These are phyloP conservation scores for Perodicticus potto DNA, from an alignment of 2,797 vertebrate species.

Conservation along the genomic window DNA sequence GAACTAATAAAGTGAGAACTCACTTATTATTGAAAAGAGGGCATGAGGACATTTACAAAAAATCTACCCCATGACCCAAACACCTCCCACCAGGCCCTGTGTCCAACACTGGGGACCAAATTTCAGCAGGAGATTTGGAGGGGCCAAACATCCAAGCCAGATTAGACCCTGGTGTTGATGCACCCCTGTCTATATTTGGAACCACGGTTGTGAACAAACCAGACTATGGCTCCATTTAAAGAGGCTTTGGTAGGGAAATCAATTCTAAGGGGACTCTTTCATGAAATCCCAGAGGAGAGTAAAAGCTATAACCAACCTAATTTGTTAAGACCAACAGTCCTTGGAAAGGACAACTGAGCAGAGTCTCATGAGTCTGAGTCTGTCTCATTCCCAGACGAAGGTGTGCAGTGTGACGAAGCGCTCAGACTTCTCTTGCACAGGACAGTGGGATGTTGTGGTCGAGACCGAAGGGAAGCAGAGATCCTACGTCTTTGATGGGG, in stretches of 20 bases:
- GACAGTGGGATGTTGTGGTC: slow-evolving; percentile 90
- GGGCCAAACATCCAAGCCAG: background rate
- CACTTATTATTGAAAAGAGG: background rate
- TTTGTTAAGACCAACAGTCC: background rate
- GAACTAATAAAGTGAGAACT: background rate
- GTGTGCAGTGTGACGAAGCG: slow-evolving; percentile 87
- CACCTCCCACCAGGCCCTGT: background rate
- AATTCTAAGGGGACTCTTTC: background rate
- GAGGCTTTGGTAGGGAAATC: background rate
- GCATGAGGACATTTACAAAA: background rate
- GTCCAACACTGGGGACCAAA: background rate
- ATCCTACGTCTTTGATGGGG: slow-evolving; percentile 89
- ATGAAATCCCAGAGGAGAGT: background rate
- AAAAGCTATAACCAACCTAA: background rate
- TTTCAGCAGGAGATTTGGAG: background rate
- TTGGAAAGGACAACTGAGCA: background rate
- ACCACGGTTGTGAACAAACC: background rate
- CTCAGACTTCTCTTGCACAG: slow-evolving; percentile 87
- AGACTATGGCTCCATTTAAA: background rate
- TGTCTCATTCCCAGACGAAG: slow-evolving; percentile 85
- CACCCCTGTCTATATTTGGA: background rate
- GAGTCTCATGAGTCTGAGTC: background rate
- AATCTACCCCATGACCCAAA: background rate
- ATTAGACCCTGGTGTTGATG: background rate
- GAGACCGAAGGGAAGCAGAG: slow-evolving; percentile 86